Evolutionary conservation across 64 coral and sea anemone species (phyloP).

Genomic region (Stichodactyla mertensii): DNA sequence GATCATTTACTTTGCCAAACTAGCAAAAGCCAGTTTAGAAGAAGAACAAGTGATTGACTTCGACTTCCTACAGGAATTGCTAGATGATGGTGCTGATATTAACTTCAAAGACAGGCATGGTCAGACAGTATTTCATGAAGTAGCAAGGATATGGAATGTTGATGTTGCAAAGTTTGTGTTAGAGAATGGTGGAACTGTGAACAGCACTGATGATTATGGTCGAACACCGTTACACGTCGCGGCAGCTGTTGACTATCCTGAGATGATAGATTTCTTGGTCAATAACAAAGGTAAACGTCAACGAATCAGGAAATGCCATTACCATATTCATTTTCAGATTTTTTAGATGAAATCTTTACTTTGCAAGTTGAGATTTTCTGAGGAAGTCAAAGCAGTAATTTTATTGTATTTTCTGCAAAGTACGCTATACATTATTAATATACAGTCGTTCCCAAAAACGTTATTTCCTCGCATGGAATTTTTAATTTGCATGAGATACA

Average conservation of each 20-base stretch:
- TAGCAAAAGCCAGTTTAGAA: constrained; percentile 59
- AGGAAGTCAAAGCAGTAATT: no score
- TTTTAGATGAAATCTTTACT: no score
- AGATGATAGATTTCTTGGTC: constrained; percentile 91
- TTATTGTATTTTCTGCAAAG: no score
- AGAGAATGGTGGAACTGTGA: constrained; percentile 89
- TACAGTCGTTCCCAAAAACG: no score
- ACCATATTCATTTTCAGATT: no score
- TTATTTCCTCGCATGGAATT: no score
- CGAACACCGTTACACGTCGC: constrained; percentile 86
- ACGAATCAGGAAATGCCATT: neutral
- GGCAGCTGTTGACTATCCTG: constrained; percentile 89
- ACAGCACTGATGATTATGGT: constrained; percentile 73
- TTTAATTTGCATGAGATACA: no score
- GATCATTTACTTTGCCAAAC: constrained; percentile 95
- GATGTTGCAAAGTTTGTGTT: constrained; percentile 87
- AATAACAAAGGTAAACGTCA: constrained; percentile 55
- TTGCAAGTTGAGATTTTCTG: no score
- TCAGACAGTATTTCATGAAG: constrained; percentile 91
- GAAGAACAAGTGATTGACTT: constrained; percentile 75
- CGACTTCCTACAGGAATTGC: constrained; percentile 61
- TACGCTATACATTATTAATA: no score
- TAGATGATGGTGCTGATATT: constrained; percentile 75
- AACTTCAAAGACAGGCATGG: constrained; percentile 86
- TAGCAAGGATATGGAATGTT: constrained; percentile 84